Conservation (phyloP, 2,113 vertebrate species). For the Xenus cinereus region DNA sequence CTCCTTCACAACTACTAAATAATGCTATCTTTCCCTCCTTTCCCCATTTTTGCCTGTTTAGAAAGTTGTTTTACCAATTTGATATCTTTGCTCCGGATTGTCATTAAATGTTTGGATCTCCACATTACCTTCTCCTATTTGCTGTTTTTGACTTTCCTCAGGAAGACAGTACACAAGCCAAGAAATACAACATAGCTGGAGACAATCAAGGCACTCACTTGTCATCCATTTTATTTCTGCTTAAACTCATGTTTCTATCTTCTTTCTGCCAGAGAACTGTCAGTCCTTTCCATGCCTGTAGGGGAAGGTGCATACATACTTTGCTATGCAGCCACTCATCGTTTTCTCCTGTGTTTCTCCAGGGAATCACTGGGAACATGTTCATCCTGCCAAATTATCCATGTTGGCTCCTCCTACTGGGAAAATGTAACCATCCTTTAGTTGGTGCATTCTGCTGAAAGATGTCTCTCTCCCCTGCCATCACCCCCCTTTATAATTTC, state of each 20-base stretch:
- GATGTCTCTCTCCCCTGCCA: neutral
- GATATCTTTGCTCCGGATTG: neutral
- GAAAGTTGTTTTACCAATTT: neutral
- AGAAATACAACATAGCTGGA: neutral
- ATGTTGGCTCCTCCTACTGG: neutral
- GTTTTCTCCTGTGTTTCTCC: neutral
- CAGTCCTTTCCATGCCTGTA: neutral
- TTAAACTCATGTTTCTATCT: neutral
- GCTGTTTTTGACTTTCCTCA: neutral
- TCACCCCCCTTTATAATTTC: neutral
- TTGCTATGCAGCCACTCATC: neutral
- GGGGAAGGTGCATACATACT: neutral
- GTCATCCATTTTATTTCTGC: neutral
- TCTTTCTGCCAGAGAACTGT: neutral
- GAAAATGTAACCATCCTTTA: neutral
- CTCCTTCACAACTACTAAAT: neutral
- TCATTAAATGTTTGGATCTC: neutral
- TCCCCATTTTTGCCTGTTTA: neutral
- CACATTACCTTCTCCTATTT: neutral
- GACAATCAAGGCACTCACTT: neutral
- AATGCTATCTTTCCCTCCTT: neutral
- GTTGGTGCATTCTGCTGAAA: neutral
- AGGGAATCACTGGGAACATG: neutral
- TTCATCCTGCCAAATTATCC: neutral
- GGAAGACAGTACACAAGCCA: neutral